Evolutionary conservation across 1,140 invertebrate species (phyloP).

Genomic region (Chlorops oryzae): DNA sequence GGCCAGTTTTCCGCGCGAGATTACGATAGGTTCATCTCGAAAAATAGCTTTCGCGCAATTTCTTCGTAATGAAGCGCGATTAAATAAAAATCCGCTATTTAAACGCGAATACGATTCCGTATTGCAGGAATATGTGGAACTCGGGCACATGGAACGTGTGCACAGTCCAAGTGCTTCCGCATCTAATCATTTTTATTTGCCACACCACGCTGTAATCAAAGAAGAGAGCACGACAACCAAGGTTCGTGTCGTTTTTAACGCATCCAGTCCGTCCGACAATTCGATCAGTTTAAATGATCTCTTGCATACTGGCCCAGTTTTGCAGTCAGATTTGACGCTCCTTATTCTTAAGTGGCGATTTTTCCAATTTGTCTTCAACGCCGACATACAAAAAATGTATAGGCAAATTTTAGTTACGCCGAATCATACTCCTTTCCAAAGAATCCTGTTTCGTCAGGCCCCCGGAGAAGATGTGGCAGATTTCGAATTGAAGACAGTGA

Average conservation of each 20-base stretch:
- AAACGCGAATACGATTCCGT: not conserved
- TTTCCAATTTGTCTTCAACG: slow-evolving; percentile 26
- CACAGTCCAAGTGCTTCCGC: not conserved
- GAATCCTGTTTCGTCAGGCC: too few relatives aligned
- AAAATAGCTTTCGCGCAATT: slow-evolving; percentile 1
- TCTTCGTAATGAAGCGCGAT: not conserved
- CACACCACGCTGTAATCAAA: slow-evolving; percentile 11
- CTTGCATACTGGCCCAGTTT: slow-evolving; percentile 31
- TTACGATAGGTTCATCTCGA: slow-evolving; percentile 1
- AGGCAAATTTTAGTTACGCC: too few relatives aligned
- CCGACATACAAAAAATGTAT: slow-evolving; percentile 42
- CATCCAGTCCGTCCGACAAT: slow-evolving; percentile 17
- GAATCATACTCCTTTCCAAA: too few relatives aligned
- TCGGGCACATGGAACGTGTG: slow-evolving; percentile 14
- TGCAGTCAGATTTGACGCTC: slow-evolving; percentile 33
- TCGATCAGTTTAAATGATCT: slow-evolving; percentile 36
- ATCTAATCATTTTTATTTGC: slow-evolving; percentile 9
- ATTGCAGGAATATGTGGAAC: slow-evolving; percentile 7
- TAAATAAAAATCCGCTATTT: not conserved
- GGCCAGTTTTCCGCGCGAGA: too few relatives aligned
- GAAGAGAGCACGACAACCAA: slow-evolving; percentile 21
- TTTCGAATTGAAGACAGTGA: too few relatives aligned
- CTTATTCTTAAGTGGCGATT: slow-evolving; percentile 38
- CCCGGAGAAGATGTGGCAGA: too few relatives aligned
- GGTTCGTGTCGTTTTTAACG: slow-evolving; percentile 30